phyloP scores from a whole-genome alignment of 2,113 vertebrate species.

The Danio rerio region DNA sequence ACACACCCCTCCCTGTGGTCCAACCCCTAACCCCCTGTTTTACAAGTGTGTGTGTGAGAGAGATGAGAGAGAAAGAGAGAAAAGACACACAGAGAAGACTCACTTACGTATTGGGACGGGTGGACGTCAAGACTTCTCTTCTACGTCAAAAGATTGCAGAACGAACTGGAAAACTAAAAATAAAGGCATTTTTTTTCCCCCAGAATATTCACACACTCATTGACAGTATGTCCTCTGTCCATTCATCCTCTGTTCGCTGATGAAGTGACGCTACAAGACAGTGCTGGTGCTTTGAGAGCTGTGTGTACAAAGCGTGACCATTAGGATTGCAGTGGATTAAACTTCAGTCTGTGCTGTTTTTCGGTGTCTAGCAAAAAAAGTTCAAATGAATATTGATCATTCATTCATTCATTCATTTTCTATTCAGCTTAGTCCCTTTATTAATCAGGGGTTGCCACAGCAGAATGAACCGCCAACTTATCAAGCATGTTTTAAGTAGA shows the following conservation, averaged over 20 bases:
- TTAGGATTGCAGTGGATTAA: background rate
- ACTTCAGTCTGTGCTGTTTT: background rate
- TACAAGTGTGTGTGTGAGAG: constrained; percentile 63
- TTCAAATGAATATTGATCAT: background rate
- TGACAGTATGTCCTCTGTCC: background rate
- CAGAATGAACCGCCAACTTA: too few species aligned
- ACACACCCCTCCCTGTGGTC: constrained; percentile 72
- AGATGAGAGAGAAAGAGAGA: constrained; percentile 37
- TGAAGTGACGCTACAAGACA: background rate
- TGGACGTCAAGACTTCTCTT: constrained; percentile 22
- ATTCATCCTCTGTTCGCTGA: constrained; percentile 15
- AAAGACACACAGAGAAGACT: constrained; percentile 29
- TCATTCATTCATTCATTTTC: too few species aligned
- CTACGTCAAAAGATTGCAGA: constrained; percentile 45
- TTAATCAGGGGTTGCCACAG: too few species aligned
- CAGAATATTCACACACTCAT: background rate
- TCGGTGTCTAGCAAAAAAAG: too few species aligned
- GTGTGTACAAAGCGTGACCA: background rate
- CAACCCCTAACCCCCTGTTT: constrained; percentile 55
- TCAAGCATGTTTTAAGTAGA: too few species aligned
- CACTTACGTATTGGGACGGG: constrained; percentile 39
- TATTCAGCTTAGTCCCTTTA: too few species aligned
- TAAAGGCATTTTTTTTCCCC: constrained; percentile 28
- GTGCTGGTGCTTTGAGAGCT: constrained; percentile 1
- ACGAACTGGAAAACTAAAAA: constrained; percentile 48